Percentiles rank a stretch among this genome's conserved stretches.
Evolutionary conservation across 2,113 vertebrate genomes (phyloP).

Genomic region (Nibea coibor): DNA sequence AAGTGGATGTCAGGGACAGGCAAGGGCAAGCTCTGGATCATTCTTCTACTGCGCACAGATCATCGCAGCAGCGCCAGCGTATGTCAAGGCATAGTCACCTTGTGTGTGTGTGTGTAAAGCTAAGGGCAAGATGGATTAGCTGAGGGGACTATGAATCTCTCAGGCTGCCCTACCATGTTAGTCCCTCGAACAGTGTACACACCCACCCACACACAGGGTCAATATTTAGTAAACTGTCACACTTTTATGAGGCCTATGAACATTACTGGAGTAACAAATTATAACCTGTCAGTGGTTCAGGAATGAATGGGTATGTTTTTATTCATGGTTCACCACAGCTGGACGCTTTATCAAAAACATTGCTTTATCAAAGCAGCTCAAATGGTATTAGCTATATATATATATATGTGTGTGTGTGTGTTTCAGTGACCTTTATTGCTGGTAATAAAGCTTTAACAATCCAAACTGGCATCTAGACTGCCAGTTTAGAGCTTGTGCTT

Average conservation of each 20-base stretch:
- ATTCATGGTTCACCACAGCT: background rate
- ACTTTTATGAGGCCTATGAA: conserved; percentile 42
- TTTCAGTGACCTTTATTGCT: background rate
- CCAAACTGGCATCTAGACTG: background rate
- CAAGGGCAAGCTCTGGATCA: conserved; percentile 55
- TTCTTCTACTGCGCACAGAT: conserved; percentile 34
- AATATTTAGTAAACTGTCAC: conserved; percentile 45
- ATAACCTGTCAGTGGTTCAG: conserved; percentile 22
- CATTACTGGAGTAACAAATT: conserved; percentile 17
- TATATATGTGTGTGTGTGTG: too few relatives aligned
- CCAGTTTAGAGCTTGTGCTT: background rate
- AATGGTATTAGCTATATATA: background rate
- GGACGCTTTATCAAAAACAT: conserved; percentile 2
- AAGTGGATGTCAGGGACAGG: conserved; percentile 61
- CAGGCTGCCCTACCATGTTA: conserved; percentile 4
- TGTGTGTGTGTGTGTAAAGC: conserved; percentile 21
- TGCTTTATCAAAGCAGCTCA: background rate
- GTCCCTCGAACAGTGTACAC: background rate
- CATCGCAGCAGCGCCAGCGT: conserved; percentile 18
- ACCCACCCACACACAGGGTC: conserved; percentile 10
- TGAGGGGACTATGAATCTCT: conserved; percentile 51
- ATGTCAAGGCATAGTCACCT: conserved; percentile 43
- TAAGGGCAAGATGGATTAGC: conserved; percentile 59
- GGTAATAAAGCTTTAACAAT: background rate
- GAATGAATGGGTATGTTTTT: conserved; percentile 10